Percentiles rank a stretch among this genome's conserved stretches.
These are phyloP conservation scores for Geotrypetes seraphini DNA, from an alignment of 2,797 vertebrate genomes.

Conservation along the genomic window DNA sequence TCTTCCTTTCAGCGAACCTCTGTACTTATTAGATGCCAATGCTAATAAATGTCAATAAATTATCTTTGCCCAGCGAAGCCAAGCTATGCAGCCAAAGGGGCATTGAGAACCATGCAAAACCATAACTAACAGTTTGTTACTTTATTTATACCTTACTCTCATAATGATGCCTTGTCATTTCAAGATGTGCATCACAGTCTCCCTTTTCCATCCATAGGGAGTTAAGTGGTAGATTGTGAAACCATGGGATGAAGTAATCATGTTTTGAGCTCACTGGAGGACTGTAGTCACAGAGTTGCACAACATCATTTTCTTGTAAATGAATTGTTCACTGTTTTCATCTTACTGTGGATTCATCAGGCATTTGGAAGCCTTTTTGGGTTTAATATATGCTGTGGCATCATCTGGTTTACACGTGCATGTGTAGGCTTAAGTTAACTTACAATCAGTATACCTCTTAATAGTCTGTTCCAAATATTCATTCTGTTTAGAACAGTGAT, in stretches of 20 bases:
- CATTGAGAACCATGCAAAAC: conserved; percentile 3
- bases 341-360: background rate
- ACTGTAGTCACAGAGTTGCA: conserved; percentile 20
- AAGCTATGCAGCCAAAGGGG: background rate
- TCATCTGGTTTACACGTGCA: conserved; percentile 16
- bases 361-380: conserved; percentile 16
- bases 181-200: conserved; percentile 6
- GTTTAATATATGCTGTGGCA: conserved; percentile 25
- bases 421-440: conserved; percentile 21
- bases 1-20: background rate
- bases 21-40: background rate
- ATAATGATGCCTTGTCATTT: conserved; percentile 11
- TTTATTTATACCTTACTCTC: conserved; percentile 12
- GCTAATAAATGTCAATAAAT: background rate
- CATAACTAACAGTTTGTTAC: background rate
- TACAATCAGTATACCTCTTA: conserved; percentile 17
- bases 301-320: conserved; percentile 18
- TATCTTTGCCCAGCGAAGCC: background rate
- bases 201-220: conserved; percentile 13
- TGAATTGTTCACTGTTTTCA: conserved; percentile 12
- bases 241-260: conserved; percentile 27
- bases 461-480: conserved; percentile 14
- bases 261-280: conserved; percentile 14
- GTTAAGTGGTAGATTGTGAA: conserved; percentile 26
- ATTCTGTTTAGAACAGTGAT: conserved; percentile 18